These are phyloP conservation scores for Hetaerina americana DNA, from an alignment of 1,140 invertebrate genomes.

Conservation along the genomic window DNA sequence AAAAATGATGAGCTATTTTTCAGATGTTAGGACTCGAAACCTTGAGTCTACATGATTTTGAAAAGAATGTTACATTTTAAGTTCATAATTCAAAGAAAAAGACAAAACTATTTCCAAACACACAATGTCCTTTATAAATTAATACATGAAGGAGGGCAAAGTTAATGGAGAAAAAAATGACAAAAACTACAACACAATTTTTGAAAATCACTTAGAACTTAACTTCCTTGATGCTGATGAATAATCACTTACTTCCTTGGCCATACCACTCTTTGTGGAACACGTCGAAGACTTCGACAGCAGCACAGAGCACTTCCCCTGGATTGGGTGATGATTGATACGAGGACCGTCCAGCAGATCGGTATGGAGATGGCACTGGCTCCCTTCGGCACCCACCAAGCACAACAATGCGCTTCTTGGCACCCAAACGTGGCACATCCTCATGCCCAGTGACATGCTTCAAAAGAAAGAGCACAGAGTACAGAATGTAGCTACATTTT, in stretches of 20 bases:
- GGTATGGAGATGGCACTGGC: constrained; percentile 31
- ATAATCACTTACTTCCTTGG: neutral
- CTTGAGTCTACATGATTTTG: too few relatives aligned
- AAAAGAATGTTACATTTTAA: too few relatives aligned
- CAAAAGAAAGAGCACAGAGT: too few relatives aligned
- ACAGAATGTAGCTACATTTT: too few relatives aligned
- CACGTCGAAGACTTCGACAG: neutral
- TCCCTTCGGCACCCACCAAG: constrained; percentile 82
- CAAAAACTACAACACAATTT: too few relatives aligned
- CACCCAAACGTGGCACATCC: constrained; percentile 62
- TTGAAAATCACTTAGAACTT: neutral
- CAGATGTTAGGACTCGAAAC: too few relatives aligned
- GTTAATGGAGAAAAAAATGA: too few relatives aligned
- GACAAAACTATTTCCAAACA: too few relatives aligned
- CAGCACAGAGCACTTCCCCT: constrained; percentile 2
- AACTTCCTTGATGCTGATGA: neutral
- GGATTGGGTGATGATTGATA: neutral
- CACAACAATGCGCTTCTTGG: constrained; percentile 78
- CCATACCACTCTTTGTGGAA: neutral
- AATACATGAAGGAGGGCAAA: too few relatives aligned
- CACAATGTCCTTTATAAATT: too few relatives aligned
- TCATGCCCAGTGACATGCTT: neutral
- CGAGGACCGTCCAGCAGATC: neutral
- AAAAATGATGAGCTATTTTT: too few relatives aligned
- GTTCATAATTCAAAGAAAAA: too few relatives aligned